phyloP scores from a whole-genome alignment of 2,797 vertebrate genomes.

The Paedocypris micromegethes region DNA sequence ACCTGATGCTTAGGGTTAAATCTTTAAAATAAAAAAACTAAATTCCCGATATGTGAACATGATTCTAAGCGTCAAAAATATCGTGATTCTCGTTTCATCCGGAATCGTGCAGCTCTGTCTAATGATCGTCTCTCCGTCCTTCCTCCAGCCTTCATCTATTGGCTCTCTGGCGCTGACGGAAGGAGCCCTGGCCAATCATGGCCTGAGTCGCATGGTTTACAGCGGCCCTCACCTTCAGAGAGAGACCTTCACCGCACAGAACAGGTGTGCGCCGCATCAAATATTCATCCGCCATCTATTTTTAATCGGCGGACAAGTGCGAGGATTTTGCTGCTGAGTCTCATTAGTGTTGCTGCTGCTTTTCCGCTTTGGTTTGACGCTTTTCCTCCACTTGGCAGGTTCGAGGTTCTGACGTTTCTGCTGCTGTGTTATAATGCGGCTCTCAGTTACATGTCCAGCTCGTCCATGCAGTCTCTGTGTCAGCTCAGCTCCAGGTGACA shows the following conservation, averaged over 20 bases:
- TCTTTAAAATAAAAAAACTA: too few relatives aligned
- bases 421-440: slow-evolving; percentile 93
- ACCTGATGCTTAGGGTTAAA: too few relatives aligned
- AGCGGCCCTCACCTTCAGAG: slow-evolving; percentile 94
- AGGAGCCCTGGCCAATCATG: slow-evolving; percentile 91
- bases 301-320: slow-evolving; percentile 34
- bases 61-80: too few relatives aligned
- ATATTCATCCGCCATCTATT: slow-evolving; percentile 35
- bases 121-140: neutral
- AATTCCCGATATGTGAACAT: too few relatives aligned
- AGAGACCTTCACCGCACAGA: slow-evolving; percentile 94
- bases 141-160: slow-evolving; percentile 83
- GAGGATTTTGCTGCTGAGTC: neutral
- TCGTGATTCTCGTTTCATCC: neutral
- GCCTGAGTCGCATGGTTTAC: slow-evolving; percentile 88
- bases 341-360: neutral
- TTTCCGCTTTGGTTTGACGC: slow-evolving; percentile 2
- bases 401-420: slow-evolving; percentile 95
- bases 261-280: slow-evolving; percentile 71
- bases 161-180: slow-evolving; percentile 94
- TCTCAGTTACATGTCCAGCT: slow-evolving; percentile 86
- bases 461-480: slow-evolving; percentile 92
- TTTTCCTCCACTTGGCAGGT: slow-evolving; percentile 64
- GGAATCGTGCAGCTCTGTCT: neutral
- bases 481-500: slow-evolving; percentile 90